These are phyloP conservation scores for Mechanitis messenoides DNA, from an alignment of 2,888 invertebrate genomes.

Conservation along the genomic window DNA sequence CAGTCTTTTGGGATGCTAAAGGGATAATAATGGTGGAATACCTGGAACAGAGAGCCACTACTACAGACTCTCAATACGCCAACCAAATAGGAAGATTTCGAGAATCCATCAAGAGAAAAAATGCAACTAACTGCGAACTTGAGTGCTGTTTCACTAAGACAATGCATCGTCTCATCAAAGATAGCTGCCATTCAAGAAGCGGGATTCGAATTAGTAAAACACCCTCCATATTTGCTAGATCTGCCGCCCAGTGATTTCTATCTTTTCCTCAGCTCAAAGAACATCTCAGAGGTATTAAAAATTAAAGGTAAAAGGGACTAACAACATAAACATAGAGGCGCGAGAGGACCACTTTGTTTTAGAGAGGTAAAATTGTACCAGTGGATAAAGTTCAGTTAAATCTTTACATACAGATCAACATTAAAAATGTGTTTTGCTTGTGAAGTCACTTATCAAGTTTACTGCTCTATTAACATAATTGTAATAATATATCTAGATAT, in stretches of 20 bases:
- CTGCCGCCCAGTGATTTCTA: constrained; percentile 30
- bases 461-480: too few relatives aligned
- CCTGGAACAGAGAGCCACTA: constrained; percentile 19
- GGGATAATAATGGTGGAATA: constrained; percentile 22
- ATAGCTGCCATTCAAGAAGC: constrained; percentile 28
- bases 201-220: constrained; percentile 25
- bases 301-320: background rate
- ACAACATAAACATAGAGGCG: too few relatives aligned
- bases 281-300: constrained; percentile 26
- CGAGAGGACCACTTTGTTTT: too few relatives aligned
- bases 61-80: background rate
- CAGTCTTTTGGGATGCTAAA: constrained; percentile 23
- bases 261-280: constrained; percentile 30
- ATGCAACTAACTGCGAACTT: constrained; percentile 20
- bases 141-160: constrained; percentile 24
- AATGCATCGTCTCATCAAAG: constrained; percentile 28
- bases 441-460: too few relatives aligned
- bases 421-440: too few relatives aligned
- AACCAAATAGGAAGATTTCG: constrained; percentile 20
- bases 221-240: constrained; percentile 26
- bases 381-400: too few relatives aligned
- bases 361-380: too few relatives aligned
- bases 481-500: too few relatives aligned
- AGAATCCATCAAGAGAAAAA: constrained; percentile 21
- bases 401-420: too few relatives aligned